Base-by-base conservation (phyloP, 2,888 invertebrate genomes). In the Sthenelais limicola region DNA sequence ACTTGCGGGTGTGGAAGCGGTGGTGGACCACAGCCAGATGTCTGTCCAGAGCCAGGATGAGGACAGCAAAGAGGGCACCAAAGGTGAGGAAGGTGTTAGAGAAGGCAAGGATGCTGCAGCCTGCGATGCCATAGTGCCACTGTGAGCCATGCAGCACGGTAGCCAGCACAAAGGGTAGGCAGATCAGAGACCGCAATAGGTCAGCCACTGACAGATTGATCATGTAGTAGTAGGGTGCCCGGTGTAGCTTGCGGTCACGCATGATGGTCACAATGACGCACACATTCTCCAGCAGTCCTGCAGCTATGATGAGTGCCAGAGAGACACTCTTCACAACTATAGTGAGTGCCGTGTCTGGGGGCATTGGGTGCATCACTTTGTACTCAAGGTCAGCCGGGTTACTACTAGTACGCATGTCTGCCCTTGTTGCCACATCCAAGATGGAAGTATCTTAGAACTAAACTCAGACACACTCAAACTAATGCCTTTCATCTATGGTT, bases 221-320 rank as follows among this genome's bases (percentile, higher is more conserved):
- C 48, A 84, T 76, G 73, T 83, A 85, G 74, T 84, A 85, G 76
- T 84, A 84, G 48, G 85, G 84, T 9, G 84, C 80, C 15, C 82
- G 74, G 69, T 85, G 85, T 15, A 84, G 76, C 47, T 74, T 72
- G 52, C 75, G 72, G 74, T 83, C 81, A 48, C 78, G 77, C 21
- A 79, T 75, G 24, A 83, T 78, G 47, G 80, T 74, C 69, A 77
- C 80, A 30, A 82, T 77, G 3, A 82, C 77, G 5, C 76, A 49
- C n/a, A 76, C 73, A 73, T 82, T 82, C 18, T 78, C 80, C n/a
- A 80, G 66, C 12, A 80, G 72, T 3, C 81, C 81, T 3, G 80
- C 74, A 3, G 78, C 71, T n/a, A 81, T 74, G 12, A 80, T 80
- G 5, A 79, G 70, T 7, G 78, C 74, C 51, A 82, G 75, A 12